Percentiles rank a stretch among this genome's conserved stretches.
phyloP scores from a whole-genome alignment of 2,113 vertebrate genomes.

The Ptilonorhynchus violaceus region DNA sequence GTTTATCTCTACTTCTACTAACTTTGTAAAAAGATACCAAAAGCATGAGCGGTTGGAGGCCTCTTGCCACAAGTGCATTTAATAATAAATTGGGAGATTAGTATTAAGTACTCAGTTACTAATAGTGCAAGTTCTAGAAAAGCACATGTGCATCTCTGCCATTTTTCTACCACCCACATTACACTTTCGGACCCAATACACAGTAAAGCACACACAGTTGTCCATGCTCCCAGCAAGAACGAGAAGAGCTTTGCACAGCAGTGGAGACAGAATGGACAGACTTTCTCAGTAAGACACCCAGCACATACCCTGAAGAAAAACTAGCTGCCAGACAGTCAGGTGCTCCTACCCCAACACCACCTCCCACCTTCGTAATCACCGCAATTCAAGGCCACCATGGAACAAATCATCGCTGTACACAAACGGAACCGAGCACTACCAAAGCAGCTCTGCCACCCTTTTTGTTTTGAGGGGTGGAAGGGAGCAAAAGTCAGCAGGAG shows the following conservation, averaged over 20 bases:
- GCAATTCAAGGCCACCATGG: not conserved
- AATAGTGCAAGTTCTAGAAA: not conserved
- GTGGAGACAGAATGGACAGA: not conserved
- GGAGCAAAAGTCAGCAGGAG: not conserved
- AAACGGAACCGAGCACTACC: not conserved
- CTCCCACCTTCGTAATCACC: fast-evolving
- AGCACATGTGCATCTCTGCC: not conserved
- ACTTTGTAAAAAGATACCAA: not conserved
- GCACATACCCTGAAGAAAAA: not conserved
- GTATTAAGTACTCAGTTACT: not conserved
- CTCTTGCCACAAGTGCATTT: not conserved
- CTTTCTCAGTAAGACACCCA: not conserved
- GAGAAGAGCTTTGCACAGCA: not conserved
- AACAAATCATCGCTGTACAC: not conserved
- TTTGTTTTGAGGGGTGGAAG: fast-evolving
- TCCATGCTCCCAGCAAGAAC: not conserved
- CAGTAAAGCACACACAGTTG: not conserved
- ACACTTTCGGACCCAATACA: not conserved
- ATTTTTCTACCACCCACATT: not conserved
- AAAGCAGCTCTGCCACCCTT: not conserved
- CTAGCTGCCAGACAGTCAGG: not conserved
- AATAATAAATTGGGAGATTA: not conserved
- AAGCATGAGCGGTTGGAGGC: not conserved
- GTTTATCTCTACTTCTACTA: not conserved
- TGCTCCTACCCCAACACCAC: not conserved